Percentiles rank a stretch among this genome's conserved stretches.
Conservation (phyloP, 53 echinoderm and acorn worm genomes). For the Hippasteria phrygiana region DNA sequence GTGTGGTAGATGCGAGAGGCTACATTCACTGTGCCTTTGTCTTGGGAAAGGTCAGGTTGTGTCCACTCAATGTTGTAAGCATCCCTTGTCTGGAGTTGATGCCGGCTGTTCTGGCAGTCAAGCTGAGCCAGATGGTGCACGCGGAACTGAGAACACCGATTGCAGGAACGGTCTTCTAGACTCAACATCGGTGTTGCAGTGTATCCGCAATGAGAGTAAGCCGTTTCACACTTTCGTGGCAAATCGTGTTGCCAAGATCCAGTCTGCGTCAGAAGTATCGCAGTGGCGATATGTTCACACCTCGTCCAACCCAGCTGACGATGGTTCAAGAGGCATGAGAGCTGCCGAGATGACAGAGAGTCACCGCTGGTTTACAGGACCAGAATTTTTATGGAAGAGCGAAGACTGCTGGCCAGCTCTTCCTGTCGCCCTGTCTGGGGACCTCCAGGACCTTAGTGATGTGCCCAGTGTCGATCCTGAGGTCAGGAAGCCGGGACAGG, state of each 20-base stretch:
- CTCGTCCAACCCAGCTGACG: conserved; percentile 52
- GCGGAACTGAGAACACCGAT: conserved; percentile 48
- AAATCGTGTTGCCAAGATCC: conserved; percentile 31
- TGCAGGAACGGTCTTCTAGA: conserved; percentile 37
- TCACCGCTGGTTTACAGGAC: conserved; percentile 68
- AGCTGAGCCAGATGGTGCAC: neutral
- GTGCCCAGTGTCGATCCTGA: conserved; percentile 51
- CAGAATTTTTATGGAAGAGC: conserved; percentile 64
- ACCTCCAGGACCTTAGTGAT: neutral
- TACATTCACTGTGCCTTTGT: conserved; percentile 63
- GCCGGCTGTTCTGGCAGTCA: conserved; percentile 60
- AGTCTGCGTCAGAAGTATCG: conserved; percentile 7
- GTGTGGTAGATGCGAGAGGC: conserved; percentile 25
- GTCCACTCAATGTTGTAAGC: conserved; percentile 63
- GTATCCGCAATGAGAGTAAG: conserved; percentile 37
- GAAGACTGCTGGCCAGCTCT: conserved; percentile 62
- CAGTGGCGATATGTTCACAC: conserved; percentile 36
- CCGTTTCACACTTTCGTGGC: conserved; percentile 33
- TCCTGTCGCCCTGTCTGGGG: conserved; percentile 5
- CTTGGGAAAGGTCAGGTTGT: conserved; percentile 67
- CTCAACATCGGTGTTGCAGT: conserved; percentile 61
- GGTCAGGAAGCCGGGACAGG: conserved; percentile 42
- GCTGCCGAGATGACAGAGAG: conserved; percentile 35
- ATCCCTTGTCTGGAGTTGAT: conserved; percentile 69
- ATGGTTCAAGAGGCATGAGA: conserved; percentile 50